Evolutionary conservation across 2,888 invertebrate species (phyloP).

Genomic region (Tethea ocularis): DNA sequence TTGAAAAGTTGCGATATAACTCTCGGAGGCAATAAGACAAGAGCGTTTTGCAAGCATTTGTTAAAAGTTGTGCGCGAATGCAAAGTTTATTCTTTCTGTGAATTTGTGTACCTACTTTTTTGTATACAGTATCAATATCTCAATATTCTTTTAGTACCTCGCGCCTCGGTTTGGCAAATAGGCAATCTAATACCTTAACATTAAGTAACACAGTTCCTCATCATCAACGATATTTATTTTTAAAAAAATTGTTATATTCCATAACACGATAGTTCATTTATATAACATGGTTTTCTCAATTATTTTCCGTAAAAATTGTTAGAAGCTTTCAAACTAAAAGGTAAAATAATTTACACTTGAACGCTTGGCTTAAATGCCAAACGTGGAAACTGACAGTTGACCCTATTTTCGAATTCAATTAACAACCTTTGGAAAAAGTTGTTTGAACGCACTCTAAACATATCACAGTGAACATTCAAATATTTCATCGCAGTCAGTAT

Average conservation of each 20-base stretch:
- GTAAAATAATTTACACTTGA: not conserved
- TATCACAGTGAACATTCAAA: not conserved
- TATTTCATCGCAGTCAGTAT: not conserved
- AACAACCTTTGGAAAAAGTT: not conserved
- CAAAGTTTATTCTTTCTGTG: constrained; percentile 42
- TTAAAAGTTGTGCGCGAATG: constrained; percentile 51
- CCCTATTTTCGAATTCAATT: not conserved
- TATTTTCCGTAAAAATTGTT: too few relatives aligned
- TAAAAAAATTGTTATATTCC: too few relatives aligned
- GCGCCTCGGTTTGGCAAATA: not conserved
- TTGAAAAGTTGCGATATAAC: constrained; percentile 68
- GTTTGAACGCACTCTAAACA: not conserved
- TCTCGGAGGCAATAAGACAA: constrained; percentile 60
- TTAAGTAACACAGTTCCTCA: not conserved
- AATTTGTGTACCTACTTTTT: constrained; percentile 30
- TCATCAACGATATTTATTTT: too few relatives aligned
- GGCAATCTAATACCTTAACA: not conserved
- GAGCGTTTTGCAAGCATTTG: constrained; percentile 63
- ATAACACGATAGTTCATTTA: too few relatives aligned
- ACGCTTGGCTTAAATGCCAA: not conserved
- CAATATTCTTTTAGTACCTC: too few relatives aligned
- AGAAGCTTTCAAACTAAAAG: not conserved
- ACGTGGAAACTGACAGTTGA: not conserved
- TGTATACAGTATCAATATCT: constrained; percentile 15
- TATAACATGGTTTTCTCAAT: too few relatives aligned